A percentile compares a stretch with the other conserved stretches of the same genome.
phyloP scores from a whole-genome alignment of 2,888 invertebrate genomes.

The Xestia sexstrigata region DNA sequence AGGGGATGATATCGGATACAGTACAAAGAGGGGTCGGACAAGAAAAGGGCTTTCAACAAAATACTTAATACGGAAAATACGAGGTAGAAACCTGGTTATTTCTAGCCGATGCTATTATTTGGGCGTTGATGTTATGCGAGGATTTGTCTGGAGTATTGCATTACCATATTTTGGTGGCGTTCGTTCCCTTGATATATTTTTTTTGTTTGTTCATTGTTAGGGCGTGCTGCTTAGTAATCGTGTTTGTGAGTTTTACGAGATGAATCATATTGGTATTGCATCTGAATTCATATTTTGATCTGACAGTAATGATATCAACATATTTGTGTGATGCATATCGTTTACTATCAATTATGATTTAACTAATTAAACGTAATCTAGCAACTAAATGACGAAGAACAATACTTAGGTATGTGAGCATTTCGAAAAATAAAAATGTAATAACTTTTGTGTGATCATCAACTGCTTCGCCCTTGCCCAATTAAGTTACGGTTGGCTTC shows the following conservation, averaged over 20 bases:
- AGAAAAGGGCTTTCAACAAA: slow-evolving; percentile 86
- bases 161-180: slow-evolving; percentile 70
- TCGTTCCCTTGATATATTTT: slow-evolving; percentile 44
- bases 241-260: slow-evolving; percentile 19
- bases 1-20: slow-evolving; percentile 88
- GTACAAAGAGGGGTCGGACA: slow-evolving; percentile 81
- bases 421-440: no score
- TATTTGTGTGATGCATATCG: no score
- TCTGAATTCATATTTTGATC: slow-evolving; percentile 1
- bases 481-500: no score
- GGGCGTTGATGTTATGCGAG: slow-evolving; percentile 70
- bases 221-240: slow-evolving; percentile 2
- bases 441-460: no score
- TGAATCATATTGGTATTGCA: neutral
- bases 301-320: neutral
- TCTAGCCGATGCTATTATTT: slow-evolving; percentile 77
- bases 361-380: neutral
- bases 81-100: slow-evolving; percentile 85
- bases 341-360: neutral
- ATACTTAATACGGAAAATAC: slow-evolving; percentile 88
- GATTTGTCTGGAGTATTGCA: slow-evolving; percentile 74
- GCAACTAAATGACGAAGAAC: neutral
- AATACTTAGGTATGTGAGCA: no score
- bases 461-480: no score
- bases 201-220: slow-evolving; percentile 29